Evolutionary conservation across 1,140 invertebrate genomes (phyloP), one percentile per base, ranked within the genome.

Genomic region (Proctacanthus coquilletti): DNA sequence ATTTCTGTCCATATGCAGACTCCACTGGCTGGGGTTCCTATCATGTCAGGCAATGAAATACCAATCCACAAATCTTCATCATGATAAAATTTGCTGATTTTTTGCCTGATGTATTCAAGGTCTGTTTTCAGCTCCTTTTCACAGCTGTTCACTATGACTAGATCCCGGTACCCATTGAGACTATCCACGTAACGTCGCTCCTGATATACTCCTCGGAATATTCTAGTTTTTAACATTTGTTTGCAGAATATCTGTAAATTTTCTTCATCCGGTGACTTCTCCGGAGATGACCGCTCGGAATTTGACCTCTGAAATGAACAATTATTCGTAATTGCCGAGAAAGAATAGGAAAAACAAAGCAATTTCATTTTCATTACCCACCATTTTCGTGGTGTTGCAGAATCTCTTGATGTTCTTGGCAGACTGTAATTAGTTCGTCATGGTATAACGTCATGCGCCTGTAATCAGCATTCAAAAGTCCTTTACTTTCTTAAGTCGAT

Each of bases 1-100:
- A 72, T 59, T 45, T 65, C 59, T n/a, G 65, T 65, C 61, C 65
- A 70, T 18, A 73, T 29, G 44, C 59, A 63, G 8, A 62, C 46
- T 5, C 54, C 41, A n/a, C n/a, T n/a, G 13, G 56, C 39, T 15
- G 43, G 41, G 8, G 48, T 36, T 3, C 47, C 53, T 18, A 61
- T 13, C 20, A 37, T 37, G 8, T 33, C 31, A 33, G 8, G 31
- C 8, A 33, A 15, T 15, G 8, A 8, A 10, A 33, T 15, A 8
- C 23, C 23, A 9, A 27, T 9, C 23, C 23, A 27, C 8, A 27
- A 13, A 9, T 27, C 23, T 13, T 8, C 8, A 27, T 27, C 13
- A 9, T 13, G 8, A 13, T 27, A 27, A 13, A 27, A 27, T 8
- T 27, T 27, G 8, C 8, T 9, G 6, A 33, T 9, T 14, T 6